phyloP scores from a whole-genome alignment of 2,113 vertebrate genomes.

The Rhinolophus ferrumequinum region DNA sequence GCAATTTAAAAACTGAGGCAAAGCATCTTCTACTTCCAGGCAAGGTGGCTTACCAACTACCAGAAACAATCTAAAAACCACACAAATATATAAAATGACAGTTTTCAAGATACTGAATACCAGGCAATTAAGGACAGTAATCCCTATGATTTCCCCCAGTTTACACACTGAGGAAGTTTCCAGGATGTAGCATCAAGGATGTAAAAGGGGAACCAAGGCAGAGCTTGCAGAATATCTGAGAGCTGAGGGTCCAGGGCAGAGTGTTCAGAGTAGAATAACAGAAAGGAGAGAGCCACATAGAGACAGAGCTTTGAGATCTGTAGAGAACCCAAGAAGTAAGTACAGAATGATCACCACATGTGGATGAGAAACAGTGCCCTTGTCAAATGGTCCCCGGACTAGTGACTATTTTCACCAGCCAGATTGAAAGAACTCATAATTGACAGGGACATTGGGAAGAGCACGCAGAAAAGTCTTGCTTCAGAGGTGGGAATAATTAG shows the following conservation, averaged over 20 bases:
- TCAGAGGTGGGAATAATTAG: background rate
- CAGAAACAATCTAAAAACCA: background rate
- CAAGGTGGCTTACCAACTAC: background rate
- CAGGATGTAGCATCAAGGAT: background rate
- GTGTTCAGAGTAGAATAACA: background rate
- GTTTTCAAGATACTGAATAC: background rate
- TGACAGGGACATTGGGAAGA: background rate
- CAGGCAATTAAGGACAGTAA: background rate
- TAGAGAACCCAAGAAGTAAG: background rate
- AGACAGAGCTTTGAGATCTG: background rate
- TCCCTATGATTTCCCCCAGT: background rate
- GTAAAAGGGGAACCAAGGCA: background rate
- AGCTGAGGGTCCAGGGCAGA: background rate
- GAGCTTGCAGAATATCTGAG: background rate
- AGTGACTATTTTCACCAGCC: background rate
- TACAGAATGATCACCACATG: background rate
- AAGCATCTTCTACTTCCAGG: background rate
- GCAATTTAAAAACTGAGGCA: background rate
- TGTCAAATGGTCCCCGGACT: background rate
- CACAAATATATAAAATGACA: background rate
- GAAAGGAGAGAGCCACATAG: background rate
- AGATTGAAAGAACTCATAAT: background rate
- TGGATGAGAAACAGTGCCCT: background rate
- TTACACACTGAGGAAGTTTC: background rate
- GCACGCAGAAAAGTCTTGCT: background rate